Percentiles rank a stretch among this genome's conserved stretches.
Evolutionary conservation across 23 tunicate species (phyloP).

Genomic region (Ciona savignyi): DNA sequence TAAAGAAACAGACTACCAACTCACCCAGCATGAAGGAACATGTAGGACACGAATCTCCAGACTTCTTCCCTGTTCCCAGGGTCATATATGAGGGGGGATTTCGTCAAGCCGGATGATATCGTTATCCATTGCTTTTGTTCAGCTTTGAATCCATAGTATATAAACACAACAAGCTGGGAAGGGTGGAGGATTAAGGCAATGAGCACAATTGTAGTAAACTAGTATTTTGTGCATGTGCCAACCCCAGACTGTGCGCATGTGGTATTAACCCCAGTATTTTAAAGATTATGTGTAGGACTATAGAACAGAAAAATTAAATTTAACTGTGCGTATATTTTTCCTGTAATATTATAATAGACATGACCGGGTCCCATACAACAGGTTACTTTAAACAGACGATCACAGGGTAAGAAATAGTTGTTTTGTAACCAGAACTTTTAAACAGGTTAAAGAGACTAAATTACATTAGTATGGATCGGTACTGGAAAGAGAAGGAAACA

Average conservation of each 20-base stretch:
- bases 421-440: too few relatives aligned
- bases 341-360: too few relatives aligned
- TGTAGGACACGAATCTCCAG: slow-evolving; percentile 86
- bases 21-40: slow-evolving; percentile 81
- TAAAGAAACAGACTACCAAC: not conserved
- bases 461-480: too few relatives aligned
- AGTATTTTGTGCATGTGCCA: not conserved
- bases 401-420: too few relatives aligned
- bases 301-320: not conserved
- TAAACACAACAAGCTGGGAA: slow-evolving; percentile 47
- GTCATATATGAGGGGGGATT: slow-evolving; percentile 59
- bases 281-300: too few relatives aligned
- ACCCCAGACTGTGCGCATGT: not conserved
- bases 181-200: not conserved
- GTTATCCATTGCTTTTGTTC: slow-evolving; percentile 80
- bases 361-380: too few relatives aligned
- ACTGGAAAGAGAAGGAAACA: too few relatives aligned
- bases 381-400: too few relatives aligned
- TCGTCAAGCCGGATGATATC: slow-evolving; percentile 31
- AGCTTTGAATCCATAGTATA: slow-evolving; percentile 58
- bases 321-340: too few relatives aligned
- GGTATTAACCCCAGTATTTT: not conserved
- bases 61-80: slow-evolving; percentile 73
- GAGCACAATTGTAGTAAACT: not conserved
- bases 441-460: too few relatives aligned